Base-by-base conservation (phyloP, 2,797 vertebrate species). In the Eremophila alpestris region DNA sequence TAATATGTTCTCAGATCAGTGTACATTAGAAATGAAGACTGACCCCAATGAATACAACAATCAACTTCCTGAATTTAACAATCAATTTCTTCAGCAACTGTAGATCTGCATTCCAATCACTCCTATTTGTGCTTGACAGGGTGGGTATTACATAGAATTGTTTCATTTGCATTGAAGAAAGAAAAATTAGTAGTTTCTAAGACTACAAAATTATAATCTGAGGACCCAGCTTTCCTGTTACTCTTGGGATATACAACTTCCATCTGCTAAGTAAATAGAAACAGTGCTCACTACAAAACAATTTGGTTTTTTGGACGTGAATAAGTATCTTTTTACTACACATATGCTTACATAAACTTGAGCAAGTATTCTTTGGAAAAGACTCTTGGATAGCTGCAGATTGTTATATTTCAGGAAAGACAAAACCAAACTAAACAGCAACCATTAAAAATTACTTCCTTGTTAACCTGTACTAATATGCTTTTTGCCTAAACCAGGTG, bases 101-200 rank as follows among this genome's bases (percentile, higher is more conserved):
- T 5, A 70, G 52, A 65, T 19, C n/a, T 55, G 15, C 21, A 56
- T 73, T 70, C 29, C n/a, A 87, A 1, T 14, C 56, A 56, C 32
- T 67, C 32, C 34, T 68, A 10, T 22, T 70, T 38, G 48, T 77
- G 27, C 60, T 41, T 32, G 13, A 75, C 29, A 68, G 16, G 13
- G 29, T 1, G 0, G 24, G 5, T 60, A 20, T 43, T 52, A 46
- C 11, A 49, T 1, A 58, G 69, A 79, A 64, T 26, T 29, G 5
- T 46, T 87, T 76, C 40, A 54, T 6, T 26, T 63, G 11, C 43
- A 56, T 45, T 71, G 40, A 34, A 34, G 32, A 3, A 27, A n/a
- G 32, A 24, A 58, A 81, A n/a, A 26, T 5, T 0, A 60, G 16
- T 30, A 2, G 24, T 65, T 63, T 83, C 75, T 36, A 83, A 79